A percentile compares a stretch with the other conserved stretches of the same genome.
Evolutionary conservation across 2,113 vertebrate genomes (phyloP).

Genomic region (Chaetodon trifascialis): DNA sequence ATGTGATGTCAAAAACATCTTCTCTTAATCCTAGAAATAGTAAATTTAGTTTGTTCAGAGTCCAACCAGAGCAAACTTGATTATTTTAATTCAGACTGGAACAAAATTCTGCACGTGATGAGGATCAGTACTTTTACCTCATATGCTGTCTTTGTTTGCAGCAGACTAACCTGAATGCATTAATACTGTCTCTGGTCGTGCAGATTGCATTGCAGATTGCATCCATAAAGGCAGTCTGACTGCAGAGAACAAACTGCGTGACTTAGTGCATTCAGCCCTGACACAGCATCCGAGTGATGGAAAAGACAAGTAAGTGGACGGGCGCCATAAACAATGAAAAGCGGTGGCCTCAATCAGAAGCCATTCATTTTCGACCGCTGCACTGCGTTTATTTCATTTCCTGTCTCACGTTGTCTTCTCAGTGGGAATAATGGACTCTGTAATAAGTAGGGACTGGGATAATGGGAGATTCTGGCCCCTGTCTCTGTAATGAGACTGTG

Average conservation of each 20-base stretch:
- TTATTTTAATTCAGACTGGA: not conserved
- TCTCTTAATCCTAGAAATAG: constrained; percentile 1
- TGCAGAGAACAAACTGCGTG: constrained; percentile 31
- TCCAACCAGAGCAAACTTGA: not conserved
- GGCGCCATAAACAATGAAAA: constrained; percentile 74
- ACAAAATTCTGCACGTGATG: not conserved
- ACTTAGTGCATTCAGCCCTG: constrained; percentile 58
- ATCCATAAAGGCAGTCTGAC: not conserved
- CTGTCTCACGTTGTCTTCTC: constrained; percentile 78
- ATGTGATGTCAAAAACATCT: not conserved
- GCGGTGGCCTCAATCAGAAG: constrained; percentile 77
- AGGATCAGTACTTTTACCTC: not conserved
- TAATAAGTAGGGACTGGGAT: constrained; percentile 77
- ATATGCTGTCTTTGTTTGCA: not conserved
- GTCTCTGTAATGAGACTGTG: constrained; percentile 66
- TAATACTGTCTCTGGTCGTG: not conserved
- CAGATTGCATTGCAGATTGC: constrained; percentile 28
- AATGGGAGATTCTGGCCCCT: constrained; percentile 73
- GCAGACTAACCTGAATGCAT: not conserved
- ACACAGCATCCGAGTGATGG: constrained; percentile 67
- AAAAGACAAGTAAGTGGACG: constrained; percentile 72
- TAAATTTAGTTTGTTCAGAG: not conserved
- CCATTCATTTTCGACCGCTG: constrained; percentile 73
- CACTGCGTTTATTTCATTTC: constrained; percentile 82
- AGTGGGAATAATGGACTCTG: constrained; percentile 72